Evolutionary conservation across 2,888 invertebrate species (phyloP), one percentile per base, ranked within the genome.

Genomic region (Spicauda simplicius): DNA sequence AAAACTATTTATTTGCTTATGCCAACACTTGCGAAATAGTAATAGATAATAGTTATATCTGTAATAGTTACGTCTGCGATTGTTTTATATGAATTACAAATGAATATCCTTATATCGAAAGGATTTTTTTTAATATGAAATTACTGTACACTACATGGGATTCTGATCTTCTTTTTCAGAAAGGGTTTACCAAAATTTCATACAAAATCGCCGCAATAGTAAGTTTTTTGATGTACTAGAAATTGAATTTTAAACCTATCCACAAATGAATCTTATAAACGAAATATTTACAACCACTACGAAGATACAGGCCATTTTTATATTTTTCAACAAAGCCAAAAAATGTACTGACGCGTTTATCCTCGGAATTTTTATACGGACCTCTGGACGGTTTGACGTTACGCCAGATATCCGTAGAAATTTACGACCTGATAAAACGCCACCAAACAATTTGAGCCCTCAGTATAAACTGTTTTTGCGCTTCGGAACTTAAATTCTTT

Each of bases 401-500:
- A 82, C 78, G 80, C 84, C 81, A 86, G 89, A 88, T 90, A 90
- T 81, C 83, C 81, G 80, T 80, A 81, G 81, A 87, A 88, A 91
- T 91, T 91, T 92, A 91, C 85, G 88, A 84, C 83, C 88, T 87
- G 91, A 91, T 91, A 90, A 89, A 88, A 83, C 84, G 76, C 76
- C 74, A 75, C 91, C 89, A 84, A 79, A 73, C 71, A 78, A 74
- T 72, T 71, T 74, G 71, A 85, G 72, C 89, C 74, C 76, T 76
- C 73, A 75, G 74, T 80, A 82, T 77, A 80, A 80, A 81, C 80
- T 72, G 60, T 74, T 72, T 66, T 73, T 71, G 69, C 70, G 67
- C 76, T 73, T 70, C 54, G 65, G 64, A 18, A 37, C 57, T 56
- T 37, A 62, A n/a, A 45, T 67, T 61, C 61, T 57, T 57, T 56